A percentile compares a stretch with the other conserved stretches of the same genome.
phyloP scores from a whole-genome alignment of 2,113 vertebrate species.

The Bubo blakistoni region DNA sequence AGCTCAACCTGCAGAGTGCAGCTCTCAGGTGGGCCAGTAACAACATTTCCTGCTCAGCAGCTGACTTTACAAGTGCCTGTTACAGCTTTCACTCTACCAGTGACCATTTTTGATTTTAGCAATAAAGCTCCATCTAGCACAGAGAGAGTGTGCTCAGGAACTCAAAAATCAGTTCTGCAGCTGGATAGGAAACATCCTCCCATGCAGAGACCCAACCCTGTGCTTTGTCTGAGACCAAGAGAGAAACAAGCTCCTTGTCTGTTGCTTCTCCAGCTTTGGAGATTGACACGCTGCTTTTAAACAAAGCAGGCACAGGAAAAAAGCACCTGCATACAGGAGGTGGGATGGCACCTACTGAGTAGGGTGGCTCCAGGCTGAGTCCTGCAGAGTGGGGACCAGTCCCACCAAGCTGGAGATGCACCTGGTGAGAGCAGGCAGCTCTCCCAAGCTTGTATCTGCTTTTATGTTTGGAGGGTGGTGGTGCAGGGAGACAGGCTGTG shows the following conservation, averaged over 20 bases:
- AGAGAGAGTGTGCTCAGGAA: neutral
- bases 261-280: neutral
- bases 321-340: neutral
- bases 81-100: neutral
- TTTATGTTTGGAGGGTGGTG: neutral
- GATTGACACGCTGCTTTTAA: too few relatives aligned
- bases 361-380: neutral
- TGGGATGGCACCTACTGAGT: neutral
- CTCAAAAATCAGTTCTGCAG: neutral
- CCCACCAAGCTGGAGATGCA: neutral
- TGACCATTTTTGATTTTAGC: neutral
- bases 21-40: neutral
- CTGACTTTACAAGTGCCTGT: neutral
- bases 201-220: neutral
- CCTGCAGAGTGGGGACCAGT: neutral
- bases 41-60: neutral
- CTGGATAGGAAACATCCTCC: neutral
- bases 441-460: neutral
- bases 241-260: neutral
- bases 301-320: neutral
- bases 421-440: neutral
- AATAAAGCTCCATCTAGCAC: neutral
- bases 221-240: neutral
- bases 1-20: neutral
- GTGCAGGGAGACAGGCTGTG: rapidly evolving